These are phyloP conservation scores for Rhabdornis inornatus DNA, from an alignment of 2,113 vertebrate species.

Conservation along the genomic window DNA sequence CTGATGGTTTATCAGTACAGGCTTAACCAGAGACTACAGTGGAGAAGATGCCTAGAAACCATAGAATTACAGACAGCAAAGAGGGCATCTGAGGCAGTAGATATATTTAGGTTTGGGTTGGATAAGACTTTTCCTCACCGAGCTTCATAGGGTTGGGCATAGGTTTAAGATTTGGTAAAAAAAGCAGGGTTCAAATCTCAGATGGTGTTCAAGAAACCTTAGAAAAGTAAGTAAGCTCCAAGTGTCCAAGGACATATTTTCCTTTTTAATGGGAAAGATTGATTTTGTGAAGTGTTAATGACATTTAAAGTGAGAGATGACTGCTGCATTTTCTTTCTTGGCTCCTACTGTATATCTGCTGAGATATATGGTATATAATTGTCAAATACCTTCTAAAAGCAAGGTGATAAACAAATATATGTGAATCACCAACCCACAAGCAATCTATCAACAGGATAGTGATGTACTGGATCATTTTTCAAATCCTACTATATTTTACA, in stretches of 20 bases:
- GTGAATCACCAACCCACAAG: conserved; percentile 7
- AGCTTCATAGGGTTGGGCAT: background rate
- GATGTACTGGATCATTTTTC: background rate
- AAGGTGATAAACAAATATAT: conserved; percentile 31
- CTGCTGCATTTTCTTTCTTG: background rate
- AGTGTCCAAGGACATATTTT: background rate
- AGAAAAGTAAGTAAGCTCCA: background rate
- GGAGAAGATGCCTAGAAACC: background rate
- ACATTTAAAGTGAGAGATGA: conserved; percentile 9
- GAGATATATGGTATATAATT: background rate
- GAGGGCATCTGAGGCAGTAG: background rate
- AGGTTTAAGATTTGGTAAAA: background rate
- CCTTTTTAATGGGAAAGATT: background rate
- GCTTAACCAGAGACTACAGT: background rate
- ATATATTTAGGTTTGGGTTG: background rate
- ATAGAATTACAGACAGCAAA: background rate
- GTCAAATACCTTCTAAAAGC: conserved; percentile 20
- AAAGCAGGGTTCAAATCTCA: background rate
- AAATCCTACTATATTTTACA: background rate
- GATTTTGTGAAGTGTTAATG: background rate
- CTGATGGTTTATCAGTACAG: background rate
- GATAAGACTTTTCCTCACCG: background rate
- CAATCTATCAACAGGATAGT: background rate
- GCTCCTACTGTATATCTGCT: background rate
- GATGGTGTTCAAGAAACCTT: background rate